Percentiles rank a stretch among this genome's conserved stretches.
These are phyloP conservation scores for Diachasma alloeum DNA, from an alignment of 1,140 invertebrate genomes.

Conservation along the genomic window DNA sequence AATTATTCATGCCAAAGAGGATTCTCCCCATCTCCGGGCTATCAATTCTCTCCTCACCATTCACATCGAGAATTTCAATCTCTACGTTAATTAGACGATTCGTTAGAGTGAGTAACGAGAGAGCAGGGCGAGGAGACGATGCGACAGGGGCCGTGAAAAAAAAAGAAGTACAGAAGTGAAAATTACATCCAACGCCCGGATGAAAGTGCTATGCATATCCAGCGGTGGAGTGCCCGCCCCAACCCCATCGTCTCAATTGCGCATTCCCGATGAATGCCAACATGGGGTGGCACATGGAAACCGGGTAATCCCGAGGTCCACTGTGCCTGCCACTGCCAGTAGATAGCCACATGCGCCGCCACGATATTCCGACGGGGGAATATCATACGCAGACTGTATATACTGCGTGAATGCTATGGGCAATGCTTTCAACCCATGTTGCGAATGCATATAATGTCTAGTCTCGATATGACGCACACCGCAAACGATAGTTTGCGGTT, in stretches of 20 bases:
- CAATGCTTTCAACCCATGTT: not conserved
- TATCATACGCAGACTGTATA: not conserved
- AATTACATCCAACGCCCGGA: not conserved
- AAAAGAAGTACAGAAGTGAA: not conserved
- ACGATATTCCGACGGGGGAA: conserved; percentile 11
- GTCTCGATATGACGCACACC: not conserved
- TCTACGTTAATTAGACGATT: not conserved
- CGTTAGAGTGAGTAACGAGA: not conserved
- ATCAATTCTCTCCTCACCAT: not conserved
- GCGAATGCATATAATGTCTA: not conserved
- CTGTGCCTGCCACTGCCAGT: conserved; percentile 17
- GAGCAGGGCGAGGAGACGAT: not conserved
- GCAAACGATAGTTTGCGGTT: not conserved
- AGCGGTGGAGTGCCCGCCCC: not conserved
- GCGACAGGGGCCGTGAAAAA: not conserved
- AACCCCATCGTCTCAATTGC: not conserved
- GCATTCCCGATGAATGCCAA: conserved; percentile 25
- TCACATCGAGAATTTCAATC: not conserved
- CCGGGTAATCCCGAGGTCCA: conserved; percentile 16
- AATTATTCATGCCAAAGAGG: not conserved
- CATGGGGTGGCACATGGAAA: not conserved
- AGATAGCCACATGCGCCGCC: conserved; percentile 15
- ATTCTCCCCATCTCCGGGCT: not conserved
- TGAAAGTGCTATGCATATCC: conserved; percentile 11
- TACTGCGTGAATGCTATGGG: not conserved